These are phyloP conservation scores for Passer domesticus DNA, from an alignment of 2,113 vertebrate genomes.

Conservation along the genomic window DNA sequence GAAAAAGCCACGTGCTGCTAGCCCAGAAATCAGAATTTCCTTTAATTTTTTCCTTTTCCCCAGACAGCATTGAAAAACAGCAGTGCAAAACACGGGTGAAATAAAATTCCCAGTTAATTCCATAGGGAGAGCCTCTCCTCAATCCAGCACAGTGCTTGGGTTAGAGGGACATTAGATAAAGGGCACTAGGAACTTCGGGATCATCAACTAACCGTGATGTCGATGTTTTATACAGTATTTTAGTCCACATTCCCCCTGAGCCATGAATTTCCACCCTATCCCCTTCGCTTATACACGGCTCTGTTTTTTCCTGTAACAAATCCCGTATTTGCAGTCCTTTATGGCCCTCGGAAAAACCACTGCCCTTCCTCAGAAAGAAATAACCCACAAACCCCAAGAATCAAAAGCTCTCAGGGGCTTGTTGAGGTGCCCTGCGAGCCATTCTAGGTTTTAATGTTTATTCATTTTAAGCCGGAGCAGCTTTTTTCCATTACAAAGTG, in stretches of 20 bases:
- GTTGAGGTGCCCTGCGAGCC: not conserved
- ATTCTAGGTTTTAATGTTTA: not conserved
- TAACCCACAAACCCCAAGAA: not conserved
- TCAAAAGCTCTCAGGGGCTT: not conserved
- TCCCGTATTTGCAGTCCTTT: not conserved
- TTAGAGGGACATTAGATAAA: not conserved
- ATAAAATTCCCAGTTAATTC: not conserved
- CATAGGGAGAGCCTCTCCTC: not conserved
- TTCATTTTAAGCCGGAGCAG: not conserved
- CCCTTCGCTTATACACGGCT: accelerated
- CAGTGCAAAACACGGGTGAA: not conserved
- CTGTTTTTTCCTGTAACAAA: not conserved
- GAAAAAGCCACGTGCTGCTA: not conserved
- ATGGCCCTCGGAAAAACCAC: not conserved
- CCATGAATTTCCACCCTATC: not conserved
- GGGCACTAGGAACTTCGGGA: not conserved
- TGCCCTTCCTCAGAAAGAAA: not conserved
- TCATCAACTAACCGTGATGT: not conserved
- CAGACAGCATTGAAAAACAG: not conserved
- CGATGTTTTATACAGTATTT: not conserved
- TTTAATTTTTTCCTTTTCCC: not conserved
- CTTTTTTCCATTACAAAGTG: constrained; percentile 49
- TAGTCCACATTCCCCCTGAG: not conserved
- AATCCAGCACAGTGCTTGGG: not conserved
- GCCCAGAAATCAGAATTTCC: not conserved